Evolutionary conservation across 2,888 invertebrate genomes (phyloP).

Genomic region (Aricia artaxerxes): DNA sequence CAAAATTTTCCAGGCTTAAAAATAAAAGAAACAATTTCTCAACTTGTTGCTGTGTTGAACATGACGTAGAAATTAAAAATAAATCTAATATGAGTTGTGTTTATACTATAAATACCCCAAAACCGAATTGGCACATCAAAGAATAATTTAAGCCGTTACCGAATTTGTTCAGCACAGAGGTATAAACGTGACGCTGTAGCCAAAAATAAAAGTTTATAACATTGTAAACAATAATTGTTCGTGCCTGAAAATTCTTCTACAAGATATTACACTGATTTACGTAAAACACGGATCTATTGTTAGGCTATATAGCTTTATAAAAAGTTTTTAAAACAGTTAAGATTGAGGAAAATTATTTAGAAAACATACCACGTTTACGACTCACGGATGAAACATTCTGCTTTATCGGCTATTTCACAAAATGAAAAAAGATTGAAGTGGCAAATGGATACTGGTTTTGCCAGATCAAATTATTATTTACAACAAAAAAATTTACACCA

Average conservation of each 20-base stretch:
- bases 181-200: background rate
- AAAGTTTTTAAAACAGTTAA: background rate
- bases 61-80: background rate
- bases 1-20: background rate
- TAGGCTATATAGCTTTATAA: background rate
- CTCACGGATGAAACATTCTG: too few species aligned
- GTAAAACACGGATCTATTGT: background rate
- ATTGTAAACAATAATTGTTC: background rate
- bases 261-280: background rate
- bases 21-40: background rate
- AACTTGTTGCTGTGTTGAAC: background rate
- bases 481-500: too few species aligned
- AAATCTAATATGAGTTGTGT: background rate
- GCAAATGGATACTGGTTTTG: too few species aligned
- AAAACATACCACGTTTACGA: too few species aligned
- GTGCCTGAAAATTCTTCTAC: background rate
- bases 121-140: constrained; percentile 13
- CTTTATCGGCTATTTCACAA: too few species aligned
- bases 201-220: background rate
- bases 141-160: constrained; percentile 2
- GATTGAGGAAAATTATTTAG: too few species aligned
- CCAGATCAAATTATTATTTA: too few species aligned
- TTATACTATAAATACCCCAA: background rate
- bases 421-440: too few species aligned
- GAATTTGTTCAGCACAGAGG: background rate